A percentile compares a stretch with the other conserved stretches of the same genome.
phyloP scores from a whole-genome alignment of 2,888 invertebrate species.

The Eristalis arbustorum region DNA sequence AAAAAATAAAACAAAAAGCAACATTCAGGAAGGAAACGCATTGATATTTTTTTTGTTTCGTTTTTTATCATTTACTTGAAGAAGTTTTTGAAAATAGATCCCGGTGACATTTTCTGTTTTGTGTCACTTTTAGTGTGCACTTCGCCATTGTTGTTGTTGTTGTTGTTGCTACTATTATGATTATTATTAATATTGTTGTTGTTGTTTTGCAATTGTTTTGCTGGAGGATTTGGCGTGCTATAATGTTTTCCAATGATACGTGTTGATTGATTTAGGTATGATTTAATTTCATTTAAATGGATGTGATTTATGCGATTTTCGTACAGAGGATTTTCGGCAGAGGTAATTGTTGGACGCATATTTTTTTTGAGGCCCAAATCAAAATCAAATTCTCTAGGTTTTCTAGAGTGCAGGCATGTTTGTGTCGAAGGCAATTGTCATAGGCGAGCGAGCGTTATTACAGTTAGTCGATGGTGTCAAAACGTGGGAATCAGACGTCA shows the following conservation, averaged over 20 bases:
- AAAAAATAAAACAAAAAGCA: conserved; percentile 4
- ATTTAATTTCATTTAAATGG: neutral
- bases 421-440: too few relatives aligned
- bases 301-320: conserved; percentile 6
- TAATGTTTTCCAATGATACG: conserved; percentile 26
- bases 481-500: too few relatives aligned
- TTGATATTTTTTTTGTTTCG: neutral
- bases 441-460: too few relatives aligned
- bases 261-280: conserved; percentile 25
- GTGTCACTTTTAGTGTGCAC: conserved; percentile 73
- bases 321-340: conserved; percentile 36
- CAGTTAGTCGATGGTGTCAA: too few relatives aligned
- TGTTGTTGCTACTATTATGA: conserved; percentile 66
- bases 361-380: too few relatives aligned
- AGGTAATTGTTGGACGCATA: too few relatives aligned
- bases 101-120: conserved; percentile 88
- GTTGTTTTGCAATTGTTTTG: conserved; percentile 63
- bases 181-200: conserved; percentile 64
- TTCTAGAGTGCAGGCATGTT: too few relatives aligned
- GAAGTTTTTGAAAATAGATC: conserved; percentile 97
- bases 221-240: conserved; percentile 65
- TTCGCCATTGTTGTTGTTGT: conserved; percentile 71
- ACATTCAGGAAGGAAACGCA: conserved; percentile 15
- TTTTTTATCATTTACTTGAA: conserved; percentile 89
- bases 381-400: too few relatives aligned